phyloP scores from a whole-genome alignment of 2,888 invertebrate species.

The Biston stratarius region DNA sequence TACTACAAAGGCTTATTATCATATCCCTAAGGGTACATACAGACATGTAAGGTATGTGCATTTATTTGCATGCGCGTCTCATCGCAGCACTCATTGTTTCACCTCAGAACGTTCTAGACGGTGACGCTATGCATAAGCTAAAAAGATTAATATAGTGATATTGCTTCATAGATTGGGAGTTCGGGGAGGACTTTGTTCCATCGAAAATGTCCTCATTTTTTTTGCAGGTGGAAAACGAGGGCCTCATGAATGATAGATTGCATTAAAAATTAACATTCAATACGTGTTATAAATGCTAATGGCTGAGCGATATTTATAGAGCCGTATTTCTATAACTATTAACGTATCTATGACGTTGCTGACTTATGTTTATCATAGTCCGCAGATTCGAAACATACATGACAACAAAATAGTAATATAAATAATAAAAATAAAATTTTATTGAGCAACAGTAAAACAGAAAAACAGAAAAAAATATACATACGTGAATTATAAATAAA shows the following conservation, averaged over 20 bases:
- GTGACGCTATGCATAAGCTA: constrained; percentile 35
- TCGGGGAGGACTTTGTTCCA: not conserved
- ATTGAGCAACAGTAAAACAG: too few species aligned
- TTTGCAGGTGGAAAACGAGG: not conserved
- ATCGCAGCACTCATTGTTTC: constrained; percentile 32
- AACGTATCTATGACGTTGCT: constrained; percentile 1
- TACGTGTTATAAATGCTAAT: constrained; percentile 10
- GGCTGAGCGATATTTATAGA: constrained; percentile 9
- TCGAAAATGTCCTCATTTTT: not conserved
- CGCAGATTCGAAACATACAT: not conserved
- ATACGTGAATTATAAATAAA: too few species aligned
- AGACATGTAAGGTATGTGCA: constrained; percentile 30
- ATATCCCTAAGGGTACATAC: constrained; percentile 28
- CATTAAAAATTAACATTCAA: constrained; percentile 6
- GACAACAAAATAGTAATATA: not conserved
- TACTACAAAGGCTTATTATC: constrained; percentile 29
- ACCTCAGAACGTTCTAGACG: constrained; percentile 30
- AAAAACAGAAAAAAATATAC: too few species aligned
- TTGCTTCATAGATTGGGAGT: constrained; percentile 10
- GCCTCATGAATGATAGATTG: not conserved
- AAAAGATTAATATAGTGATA: constrained; percentile 22
- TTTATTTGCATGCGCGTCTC: constrained; percentile 30
- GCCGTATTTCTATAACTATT: constrained; percentile 3
- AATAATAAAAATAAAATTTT: not conserved
- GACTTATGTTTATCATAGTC: not conserved